Evolutionary conservation across 1,140 invertebrate species (phyloP).

Genomic region (Drosophila bocki): DNA sequence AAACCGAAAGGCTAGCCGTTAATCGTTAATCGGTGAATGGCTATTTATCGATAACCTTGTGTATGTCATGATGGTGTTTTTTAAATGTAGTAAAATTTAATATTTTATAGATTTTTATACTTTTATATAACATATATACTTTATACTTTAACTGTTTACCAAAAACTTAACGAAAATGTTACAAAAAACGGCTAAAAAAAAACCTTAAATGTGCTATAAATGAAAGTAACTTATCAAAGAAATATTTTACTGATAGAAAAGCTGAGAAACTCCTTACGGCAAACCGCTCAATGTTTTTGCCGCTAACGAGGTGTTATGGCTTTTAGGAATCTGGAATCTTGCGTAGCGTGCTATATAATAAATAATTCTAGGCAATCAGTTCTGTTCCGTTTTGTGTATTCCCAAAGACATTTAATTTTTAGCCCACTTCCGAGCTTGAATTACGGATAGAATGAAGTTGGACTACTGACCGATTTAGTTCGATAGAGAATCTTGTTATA

Average conservation of each 20-base stretch:
- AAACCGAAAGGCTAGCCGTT: constrained; percentile 20
- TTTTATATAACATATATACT: constrained; percentile 81
- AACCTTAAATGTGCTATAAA: constrained; percentile 70
- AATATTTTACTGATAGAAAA: constrained; percentile 66
- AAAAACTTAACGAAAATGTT: constrained; percentile 48
- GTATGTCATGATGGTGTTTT: constrained; percentile 60
- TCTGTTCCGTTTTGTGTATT: constrained; percentile 51
- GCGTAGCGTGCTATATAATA: constrained; percentile 65
- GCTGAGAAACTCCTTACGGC: constrained; percentile 42
- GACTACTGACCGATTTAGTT: constrained; percentile 46
- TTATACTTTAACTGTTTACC: constrained; percentile 82
- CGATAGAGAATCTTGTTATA: constrained; percentile 63
- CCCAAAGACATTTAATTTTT: constrained; percentile 74
- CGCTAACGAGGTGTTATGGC: constrained; percentile 15
- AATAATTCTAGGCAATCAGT: constrained; percentile 54
- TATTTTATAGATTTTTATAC: constrained; percentile 84
- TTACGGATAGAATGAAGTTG: constrained; percentile 18
- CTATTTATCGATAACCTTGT: constrained; percentile 43
- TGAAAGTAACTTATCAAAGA: constrained; percentile 69
- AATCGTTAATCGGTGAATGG: constrained; percentile 25
- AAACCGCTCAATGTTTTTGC: constrained; percentile 77
- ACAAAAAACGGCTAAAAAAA: constrained; percentile 41
- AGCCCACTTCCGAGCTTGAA: constrained; percentile 40
- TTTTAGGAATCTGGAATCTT: constrained; percentile 69
- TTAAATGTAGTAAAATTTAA: constrained; percentile 82